Evolutionary conservation across 2,888 invertebrate species (phyloP), one percentile per base, ranked within the genome.

Genomic region (Cheilosia vulpina): DNA sequence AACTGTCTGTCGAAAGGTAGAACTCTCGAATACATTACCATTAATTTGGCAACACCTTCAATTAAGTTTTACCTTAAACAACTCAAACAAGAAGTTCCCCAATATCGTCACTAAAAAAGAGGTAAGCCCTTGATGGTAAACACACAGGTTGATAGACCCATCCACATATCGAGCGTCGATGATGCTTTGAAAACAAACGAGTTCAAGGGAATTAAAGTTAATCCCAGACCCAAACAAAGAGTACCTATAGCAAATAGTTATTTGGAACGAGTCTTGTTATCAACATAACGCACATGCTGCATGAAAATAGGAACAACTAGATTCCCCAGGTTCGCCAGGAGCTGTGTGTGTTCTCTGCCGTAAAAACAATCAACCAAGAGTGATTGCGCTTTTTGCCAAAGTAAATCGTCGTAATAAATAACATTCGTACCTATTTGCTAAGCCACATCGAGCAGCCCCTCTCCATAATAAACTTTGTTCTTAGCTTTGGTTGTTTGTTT

Each of bases 381-480:
- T 77, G 68, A 77, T 77, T 77, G 75, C 47, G 43, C 38, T 41
- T 66, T 66, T 76, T 63, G 24, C 41, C 41, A 3, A 15, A 38
- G 50, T 52, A 76, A 76, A 66, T 58, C 75, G 24, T 66, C 21
- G 55, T 52, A 76, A 76, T 76, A 66, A 76, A 76, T 76, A 66
- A 41, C 50, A 41, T 47, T 58, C 66, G 66, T 66, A 66, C 58
- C 75, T 57, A 58, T 66, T 38, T 34, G 60, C 50, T 50, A 60
- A 71, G 38, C 52, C 71, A 50, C 1, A 38, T 60, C 47, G 57
- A 65, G 57, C 41, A 57, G 34, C 4, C 19, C 13, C 19, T 27
- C 47, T 24, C n/a, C n/a, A 11, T 43, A 38, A 58, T 31, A 50
- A 9, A 7, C 21, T 4, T 15, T 27, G 19, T 11, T 17, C n/a